phyloP scores from a whole-genome alignment of 2,113 vertebrate genomes.

The Calyptommatus sinebrachiatus region DNA sequence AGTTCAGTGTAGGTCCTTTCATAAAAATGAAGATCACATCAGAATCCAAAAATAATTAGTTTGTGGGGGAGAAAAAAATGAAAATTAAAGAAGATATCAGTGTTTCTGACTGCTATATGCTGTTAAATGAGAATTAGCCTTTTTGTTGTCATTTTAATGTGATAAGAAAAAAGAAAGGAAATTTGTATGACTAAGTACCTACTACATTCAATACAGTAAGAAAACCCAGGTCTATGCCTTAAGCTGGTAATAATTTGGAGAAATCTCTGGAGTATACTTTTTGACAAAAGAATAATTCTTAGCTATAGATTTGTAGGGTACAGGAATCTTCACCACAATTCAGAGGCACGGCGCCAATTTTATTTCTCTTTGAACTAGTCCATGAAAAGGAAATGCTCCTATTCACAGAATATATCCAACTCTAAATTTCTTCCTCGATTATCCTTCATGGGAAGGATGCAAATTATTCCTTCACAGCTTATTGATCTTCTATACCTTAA shows the following conservation, averaged over 20 bases:
- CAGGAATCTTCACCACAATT: slow-evolving; percentile 51
- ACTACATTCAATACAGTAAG: slow-evolving; percentile 7
- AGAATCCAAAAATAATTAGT: slow-evolving; percentile 67
- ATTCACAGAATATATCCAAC: not conserved
- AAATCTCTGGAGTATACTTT: slow-evolving; percentile 42
- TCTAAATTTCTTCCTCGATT: not conserved
- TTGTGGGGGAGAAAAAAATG: slow-evolving; percentile 60
- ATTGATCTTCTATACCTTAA: not conserved
- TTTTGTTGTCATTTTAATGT: slow-evolving; percentile 69
- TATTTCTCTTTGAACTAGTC: slow-evolving; percentile 12
- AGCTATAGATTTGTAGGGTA: slow-evolving; percentile 50
- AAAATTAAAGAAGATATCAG: slow-evolving; percentile 68
- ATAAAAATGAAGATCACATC: slow-evolving; percentile 78
- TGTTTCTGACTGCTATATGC: slow-evolving; percentile 72
- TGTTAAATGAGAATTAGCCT: slow-evolving; percentile 70
- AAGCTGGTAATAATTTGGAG: slow-evolving; percentile 38
- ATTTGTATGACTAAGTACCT: slow-evolving; percentile 50
- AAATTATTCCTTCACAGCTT: not conserved
- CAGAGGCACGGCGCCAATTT: not conserved
- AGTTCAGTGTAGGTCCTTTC: slow-evolving; percentile 75
- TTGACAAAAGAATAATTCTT: slow-evolving; percentile 46
- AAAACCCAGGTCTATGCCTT: slow-evolving; percentile 41
- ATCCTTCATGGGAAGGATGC: not conserved
- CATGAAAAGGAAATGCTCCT: not conserved
- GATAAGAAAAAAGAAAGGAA: slow-evolving; percentile 48